Evolutionary conservation across 2,888 invertebrate genomes (phyloP), one percentile per base, ranked within the genome.

Genomic region (Agrotis ipsilon): DNA sequence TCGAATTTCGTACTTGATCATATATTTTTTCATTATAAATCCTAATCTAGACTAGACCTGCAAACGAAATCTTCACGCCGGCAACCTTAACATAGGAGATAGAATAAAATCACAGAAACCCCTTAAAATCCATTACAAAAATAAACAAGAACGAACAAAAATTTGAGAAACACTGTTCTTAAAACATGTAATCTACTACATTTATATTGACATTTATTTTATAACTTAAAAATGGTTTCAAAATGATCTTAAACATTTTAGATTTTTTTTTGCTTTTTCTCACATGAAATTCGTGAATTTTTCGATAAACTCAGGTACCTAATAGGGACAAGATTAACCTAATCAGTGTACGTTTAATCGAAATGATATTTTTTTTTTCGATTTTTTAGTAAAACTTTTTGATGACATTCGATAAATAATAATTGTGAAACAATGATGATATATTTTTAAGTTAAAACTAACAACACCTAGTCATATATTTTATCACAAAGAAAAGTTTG

Each of bases 141-240:
- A 82, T 81, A 87, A 91, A 90, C 82, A 86, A 78, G 82, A 91
- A 90, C 85, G 82, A 91, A 90, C 85, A 91, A 91, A 83, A 81
- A 90, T 95, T 96, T 96, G 96, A 96, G 96, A 96, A 96, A 96
- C 96, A 96, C 96, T 95, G 96, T 91, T 94, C 94, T 87, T 88
- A 84, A 89, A 88, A 84, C 78, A 77, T 54, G 66, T 77, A 77
- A 73, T 61, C 68, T 75, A 78, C 70, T 84, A 78, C 71, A 83
- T 78, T 70, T 58, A 79, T 62, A 80, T 80, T 87, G 86, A 88
- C 82, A 87, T 84, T 86, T 84, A 81, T 78, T 55, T 84, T 78
- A 78, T 80, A 82, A 84, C 83, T 70, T 84, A 82, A 78, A 65
- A 78, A 84, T 82, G 70, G 76, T 80, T 83, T 85, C 63, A 78